phyloP scores from a whole-genome alignment of 2,888 invertebrate species.

The Tenthredo mesomela region DNA sequence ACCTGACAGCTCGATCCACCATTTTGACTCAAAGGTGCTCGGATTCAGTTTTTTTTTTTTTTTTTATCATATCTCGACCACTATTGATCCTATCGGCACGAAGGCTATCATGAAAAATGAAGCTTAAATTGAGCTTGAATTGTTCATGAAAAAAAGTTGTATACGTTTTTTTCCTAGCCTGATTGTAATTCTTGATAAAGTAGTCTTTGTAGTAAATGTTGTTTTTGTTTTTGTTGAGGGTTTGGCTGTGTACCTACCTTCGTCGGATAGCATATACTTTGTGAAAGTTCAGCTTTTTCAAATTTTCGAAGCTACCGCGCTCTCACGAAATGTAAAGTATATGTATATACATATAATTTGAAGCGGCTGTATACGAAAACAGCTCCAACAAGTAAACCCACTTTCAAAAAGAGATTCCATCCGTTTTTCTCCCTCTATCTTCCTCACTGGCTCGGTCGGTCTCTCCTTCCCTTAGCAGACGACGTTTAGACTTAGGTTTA shows the following conservation, averaged over 20 bases:
- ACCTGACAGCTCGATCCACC: too few relatives aligned
- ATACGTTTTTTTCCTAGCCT: neutral
- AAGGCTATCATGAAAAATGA: too few relatives aligned
- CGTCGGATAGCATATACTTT: neutral
- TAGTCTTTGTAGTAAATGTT: neutral
- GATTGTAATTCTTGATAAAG: slow-evolving; percentile 2
- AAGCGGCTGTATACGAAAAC: slow-evolving; percentile 44
- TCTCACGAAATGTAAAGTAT: neutral
- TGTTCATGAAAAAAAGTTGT: too few relatives aligned
- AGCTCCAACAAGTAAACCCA: slow-evolving; percentile 46
- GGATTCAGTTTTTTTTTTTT: too few relatives aligned
- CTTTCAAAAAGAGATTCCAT: slow-evolving; percentile 34
- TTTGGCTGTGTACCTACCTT: neutral
- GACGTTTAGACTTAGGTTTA: slow-evolving; percentile 46
- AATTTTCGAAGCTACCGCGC: slow-evolving; percentile 16
- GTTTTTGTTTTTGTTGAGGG: neutral
- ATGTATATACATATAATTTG: slow-evolving; percentile 34
- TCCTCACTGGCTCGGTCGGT: slow-evolving; percentile 32
- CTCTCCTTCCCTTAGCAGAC: slow-evolving; percentile 32
- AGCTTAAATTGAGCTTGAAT: too few relatives aligned
- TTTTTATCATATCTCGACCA: too few relatives aligned
- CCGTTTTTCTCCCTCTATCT: neutral
- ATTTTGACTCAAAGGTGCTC: too few relatives aligned
- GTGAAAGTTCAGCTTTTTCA: slow-evolving; percentile 19
- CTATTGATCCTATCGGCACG: too few relatives aligned